A percentile compares a stretch with the other conserved stretches of the same genome.
Evolutionary conservation across 2,113 vertebrate species (phyloP).

Genomic region (Herpailurus yagouaroundi): DNA sequence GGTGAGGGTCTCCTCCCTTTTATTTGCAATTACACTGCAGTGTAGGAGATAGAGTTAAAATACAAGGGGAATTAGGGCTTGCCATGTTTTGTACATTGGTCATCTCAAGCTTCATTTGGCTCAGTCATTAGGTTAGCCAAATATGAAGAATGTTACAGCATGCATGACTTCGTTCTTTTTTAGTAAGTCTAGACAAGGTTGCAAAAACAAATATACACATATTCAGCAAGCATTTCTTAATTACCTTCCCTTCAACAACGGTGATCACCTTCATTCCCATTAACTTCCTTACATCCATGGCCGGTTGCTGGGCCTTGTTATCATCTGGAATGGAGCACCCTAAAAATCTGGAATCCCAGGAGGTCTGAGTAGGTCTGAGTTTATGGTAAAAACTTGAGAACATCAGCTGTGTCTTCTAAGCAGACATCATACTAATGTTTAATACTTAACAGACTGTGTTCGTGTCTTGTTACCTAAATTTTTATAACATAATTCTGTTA

Average conservation of each 20-base stretch:
- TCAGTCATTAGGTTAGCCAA: background rate
- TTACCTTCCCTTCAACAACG: background rate
- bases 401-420: constrained; percentile 22
- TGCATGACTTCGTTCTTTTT: background rate
- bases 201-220: background rate
- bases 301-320: background rate
- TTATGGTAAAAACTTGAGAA: constrained; percentile 46
- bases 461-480: background rate
- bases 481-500: background rate
- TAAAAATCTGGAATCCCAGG: constrained; percentile 40
- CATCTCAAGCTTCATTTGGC: background rate
- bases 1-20: background rate
- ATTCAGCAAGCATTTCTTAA: constrained; percentile 4
- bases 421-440: constrained; percentile 9
- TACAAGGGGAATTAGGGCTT: background rate
- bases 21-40: background rate
- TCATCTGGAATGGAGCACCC: background rate
- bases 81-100: background rate
- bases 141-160: background rate
- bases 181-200: background rate
- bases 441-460: background rate
- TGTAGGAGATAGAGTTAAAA: background rate
- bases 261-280: background rate
- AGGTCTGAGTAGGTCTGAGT: constrained; percentile 16
- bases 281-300: background rate